Evolutionary conservation across 2,888 invertebrate species (phyloP).

Genomic region (Cremastinae sp.): DNA sequence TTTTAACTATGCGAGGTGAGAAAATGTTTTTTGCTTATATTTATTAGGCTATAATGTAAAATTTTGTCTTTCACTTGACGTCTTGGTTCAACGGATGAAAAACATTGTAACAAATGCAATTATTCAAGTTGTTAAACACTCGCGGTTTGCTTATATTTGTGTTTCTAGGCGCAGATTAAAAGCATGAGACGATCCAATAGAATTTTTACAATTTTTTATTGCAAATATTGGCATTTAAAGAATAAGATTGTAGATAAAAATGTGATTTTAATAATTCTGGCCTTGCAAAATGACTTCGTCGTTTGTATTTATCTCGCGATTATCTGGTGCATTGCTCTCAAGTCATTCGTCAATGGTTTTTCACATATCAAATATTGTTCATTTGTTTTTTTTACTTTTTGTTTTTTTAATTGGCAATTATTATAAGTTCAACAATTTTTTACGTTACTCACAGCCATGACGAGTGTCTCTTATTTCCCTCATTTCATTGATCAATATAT

Average conservation of each 20-base stretch:
- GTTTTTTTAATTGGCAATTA: no score
- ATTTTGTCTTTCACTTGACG: no score
- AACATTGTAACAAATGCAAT: no score
- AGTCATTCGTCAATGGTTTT: background rate
- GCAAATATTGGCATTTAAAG: background rate
- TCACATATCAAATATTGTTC: background rate
- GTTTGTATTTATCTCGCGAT: background rate
- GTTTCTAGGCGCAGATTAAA: background rate
- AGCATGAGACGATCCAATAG: background rate
- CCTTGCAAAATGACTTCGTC: background rate
- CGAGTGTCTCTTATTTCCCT: no score
- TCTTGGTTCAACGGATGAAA: no score
- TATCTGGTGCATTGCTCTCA: conserved; percentile 5
- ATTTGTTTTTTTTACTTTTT: conserved; percentile 24
- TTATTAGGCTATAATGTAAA: background rate
- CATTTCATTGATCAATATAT: no score
- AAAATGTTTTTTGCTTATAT: background rate
- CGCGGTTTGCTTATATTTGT: background rate
- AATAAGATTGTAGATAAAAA: background rate
- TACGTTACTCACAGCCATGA: no score
- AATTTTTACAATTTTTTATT: conserved; percentile 3
- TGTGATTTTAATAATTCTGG: conserved; percentile 7
- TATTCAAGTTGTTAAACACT: background rate
- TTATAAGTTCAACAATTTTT: no score
- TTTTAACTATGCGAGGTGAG: background rate